These are phyloP conservation scores for Andrena marginata DNA, from an alignment of 2,888 invertebrate genomes.

Conservation along the genomic window DNA sequence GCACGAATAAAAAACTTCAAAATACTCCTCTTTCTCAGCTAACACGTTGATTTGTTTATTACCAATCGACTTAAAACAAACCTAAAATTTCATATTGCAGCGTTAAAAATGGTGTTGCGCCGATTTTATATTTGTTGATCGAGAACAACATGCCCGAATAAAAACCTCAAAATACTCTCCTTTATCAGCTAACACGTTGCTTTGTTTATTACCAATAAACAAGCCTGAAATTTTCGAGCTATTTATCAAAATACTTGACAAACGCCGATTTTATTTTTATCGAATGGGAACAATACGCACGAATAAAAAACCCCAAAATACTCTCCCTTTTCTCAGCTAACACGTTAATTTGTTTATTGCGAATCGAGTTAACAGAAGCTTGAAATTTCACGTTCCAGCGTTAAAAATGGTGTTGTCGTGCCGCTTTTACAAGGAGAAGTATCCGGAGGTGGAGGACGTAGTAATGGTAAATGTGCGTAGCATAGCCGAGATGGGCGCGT, in stretches of 20 bases:
- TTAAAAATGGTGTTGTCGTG: slow-evolving; percentile 94
- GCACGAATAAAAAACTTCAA: background rate
- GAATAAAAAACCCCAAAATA: background rate
- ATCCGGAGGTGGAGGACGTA: slow-evolving; percentile 99
- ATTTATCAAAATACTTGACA: too few relatives aligned
- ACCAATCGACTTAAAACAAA: background rate
- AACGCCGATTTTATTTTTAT: slow-evolving; percentile 95
- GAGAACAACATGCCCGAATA: too few relatives aligned
- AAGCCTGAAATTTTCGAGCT: background rate
- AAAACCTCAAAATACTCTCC: background rate
- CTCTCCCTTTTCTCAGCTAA: background rate
- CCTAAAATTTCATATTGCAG: slow-evolving; percentile 20
- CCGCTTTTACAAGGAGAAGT: slow-evolving; percentile 98
- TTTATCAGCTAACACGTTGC: background rate
- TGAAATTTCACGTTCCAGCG: slow-evolving; percentile 25
- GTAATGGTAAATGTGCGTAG: slow-evolving; percentile 99
- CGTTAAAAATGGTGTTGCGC: slow-evolving; percentile 93
- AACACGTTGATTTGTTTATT: background rate
- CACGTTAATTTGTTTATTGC: background rate
- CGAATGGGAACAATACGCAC: too few relatives aligned
- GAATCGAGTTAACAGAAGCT: too few relatives aligned
- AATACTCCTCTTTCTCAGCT: background rate
- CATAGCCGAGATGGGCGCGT: slow-evolving; percentile 99
- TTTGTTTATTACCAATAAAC: background rate
- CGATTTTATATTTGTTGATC: slow-evolving; percentile 90